Conservation (phyloP, 2,113 vertebrate species). For the Macquaria ambigua region DNA sequence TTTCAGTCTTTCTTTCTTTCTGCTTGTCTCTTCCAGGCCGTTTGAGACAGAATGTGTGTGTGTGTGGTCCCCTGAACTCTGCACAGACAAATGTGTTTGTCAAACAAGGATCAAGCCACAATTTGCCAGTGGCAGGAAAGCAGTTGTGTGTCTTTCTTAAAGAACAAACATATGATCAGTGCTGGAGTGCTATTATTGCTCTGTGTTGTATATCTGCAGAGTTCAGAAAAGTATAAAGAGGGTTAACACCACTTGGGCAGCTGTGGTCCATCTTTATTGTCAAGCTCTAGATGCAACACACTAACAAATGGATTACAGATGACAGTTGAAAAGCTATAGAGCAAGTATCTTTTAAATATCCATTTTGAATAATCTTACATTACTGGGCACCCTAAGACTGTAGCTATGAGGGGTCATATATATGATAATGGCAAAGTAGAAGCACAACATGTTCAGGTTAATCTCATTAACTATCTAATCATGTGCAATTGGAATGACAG, state of each 20-base stretch:
- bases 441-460: background rate
- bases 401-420: too few species aligned
- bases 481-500: background rate
- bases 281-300: background rate
- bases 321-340: background rate
- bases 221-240: background rate
- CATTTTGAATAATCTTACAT: too few species aligned
- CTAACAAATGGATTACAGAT: background rate
- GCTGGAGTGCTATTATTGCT: background rate
- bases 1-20: background rate
- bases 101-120: conserved; percentile 27
- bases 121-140: conserved; percentile 9
- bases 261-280: background rate
- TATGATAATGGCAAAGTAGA: background rate
- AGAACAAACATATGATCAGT: background rate
- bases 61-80: conserved; percentile 31
- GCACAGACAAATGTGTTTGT: conserved; percentile 28
- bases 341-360: background rate
- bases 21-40: background rate
- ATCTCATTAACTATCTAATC: background rate
- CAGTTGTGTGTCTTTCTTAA: background rate
- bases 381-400: too few species aligned
- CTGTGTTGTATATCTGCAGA: background rate
- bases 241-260: background rate
- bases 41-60: background rate